phyloP scores from a whole-genome alignment of 92 coral and sea anemone genomes.

The Epizoanthus illoricatus region DNA sequence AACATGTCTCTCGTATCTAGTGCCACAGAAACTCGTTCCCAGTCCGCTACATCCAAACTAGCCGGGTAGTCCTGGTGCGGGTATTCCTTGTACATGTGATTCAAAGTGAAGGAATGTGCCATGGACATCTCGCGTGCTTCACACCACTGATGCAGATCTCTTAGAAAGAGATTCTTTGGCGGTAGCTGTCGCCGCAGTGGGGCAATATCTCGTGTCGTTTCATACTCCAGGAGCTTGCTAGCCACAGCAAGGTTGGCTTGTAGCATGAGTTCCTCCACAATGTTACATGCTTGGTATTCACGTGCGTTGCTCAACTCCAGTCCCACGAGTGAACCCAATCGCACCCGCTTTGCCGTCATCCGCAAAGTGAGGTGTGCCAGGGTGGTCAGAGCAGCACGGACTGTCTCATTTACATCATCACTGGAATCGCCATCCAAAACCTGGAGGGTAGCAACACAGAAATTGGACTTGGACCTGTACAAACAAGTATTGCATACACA shows the following conservation, averaged over 20 bases:
- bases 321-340: constrained; percentile 52
- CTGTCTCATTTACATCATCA: constrained; percentile 43
- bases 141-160: constrained; percentile 53
- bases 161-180: constrained; percentile 63
- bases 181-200: constrained; percentile 82
- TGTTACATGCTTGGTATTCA: constrained; percentile 51
- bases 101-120: constrained; percentile 53
- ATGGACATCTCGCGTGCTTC: constrained; percentile 54
- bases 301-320: constrained; percentile 13
- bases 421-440: constrained; percentile 47
- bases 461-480: constrained; percentile 11
- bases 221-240: constrained; percentile 49
- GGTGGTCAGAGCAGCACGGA: constrained; percentile 50
- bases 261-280: constrained; percentile 86
- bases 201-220: constrained; percentile 48
- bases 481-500: neutral
- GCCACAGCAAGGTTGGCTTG: constrained; percentile 80
- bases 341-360: constrained; percentile 76
- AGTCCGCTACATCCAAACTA: constrained; percentile 49
- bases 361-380: constrained; percentile 72
- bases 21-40: constrained; percentile 74
- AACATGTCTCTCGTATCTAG: constrained; percentile 66
- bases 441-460: constrained; percentile 14
- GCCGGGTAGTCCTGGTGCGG: constrained; percentile 40
- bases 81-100: constrained; percentile 9